Base-by-base conservation (phyloP, 1,140 invertebrate species). In the Tetragnatha versicolor region DNA sequence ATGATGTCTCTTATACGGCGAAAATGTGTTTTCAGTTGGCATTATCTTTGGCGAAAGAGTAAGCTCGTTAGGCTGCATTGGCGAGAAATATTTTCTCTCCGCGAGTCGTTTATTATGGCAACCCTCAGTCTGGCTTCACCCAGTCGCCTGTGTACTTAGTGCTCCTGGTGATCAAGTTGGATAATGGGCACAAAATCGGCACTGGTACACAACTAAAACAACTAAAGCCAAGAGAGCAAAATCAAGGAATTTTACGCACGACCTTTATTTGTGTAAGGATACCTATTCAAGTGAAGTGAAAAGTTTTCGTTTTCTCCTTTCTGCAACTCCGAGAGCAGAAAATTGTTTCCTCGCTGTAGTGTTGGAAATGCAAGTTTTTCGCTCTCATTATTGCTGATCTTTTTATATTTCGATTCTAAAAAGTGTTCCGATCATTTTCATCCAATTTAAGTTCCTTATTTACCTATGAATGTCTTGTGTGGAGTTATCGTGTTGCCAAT, bases 71-170 rank as follows among this genome's bases (percentile, higher is more conserved):
- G 31, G 22, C 5, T 7, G 31, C 9, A 17, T 68, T 75, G 72
- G 72, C 72, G 58, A 61, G 37, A 49, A 51, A 68, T 47, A 49
- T 51, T 14, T 35, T 20, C 65, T 25, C 17, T 25, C 45, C 9
- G 17, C 42, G 45, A 51, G 33, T 63, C 25, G 35, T 75, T 61
- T 75, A 3, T 12, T 49, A 75, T 75, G 72, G 72, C 72, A 75
- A 75, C 72, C 72, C 72, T 75, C 39, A 73, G n/a, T 49, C 72
- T 39, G 25, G 58, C 72, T 61, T 29, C 45, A 49, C 39, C 14
- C 39, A 10, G 33, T 45, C 55, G 12, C 20, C 27, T 22, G 3
- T 39, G 61, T 25, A 65, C 35, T 65, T 37, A 65, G 37, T 49
- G 65, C 65, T 68, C 29, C 20, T 17, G 12, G 51, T n/a, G 14